A percentile compares a stretch with the other conserved stretches of the same genome.
Conservation (phyloP, 1,140 invertebrate species). For the Acromyrmex charruanus region DNA sequence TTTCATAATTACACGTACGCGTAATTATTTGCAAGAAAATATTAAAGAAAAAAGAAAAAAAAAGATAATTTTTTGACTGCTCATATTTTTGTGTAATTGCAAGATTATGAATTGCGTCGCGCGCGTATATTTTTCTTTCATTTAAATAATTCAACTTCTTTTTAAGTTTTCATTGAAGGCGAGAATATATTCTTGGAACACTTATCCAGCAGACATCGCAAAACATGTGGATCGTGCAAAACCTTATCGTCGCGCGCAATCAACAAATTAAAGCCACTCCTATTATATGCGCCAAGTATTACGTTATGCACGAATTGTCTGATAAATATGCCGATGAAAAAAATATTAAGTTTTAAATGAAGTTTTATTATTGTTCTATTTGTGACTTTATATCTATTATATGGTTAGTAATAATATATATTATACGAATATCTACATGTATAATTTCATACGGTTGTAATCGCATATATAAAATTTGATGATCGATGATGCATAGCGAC, state of each 20-base stretch:
- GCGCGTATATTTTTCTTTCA: background rate
- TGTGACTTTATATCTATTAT: background rate
- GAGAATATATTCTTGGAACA: background rate
- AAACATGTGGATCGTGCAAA: background rate
- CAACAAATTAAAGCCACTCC: constrained; percentile 5
- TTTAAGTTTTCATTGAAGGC: background rate
- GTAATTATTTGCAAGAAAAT: background rate
- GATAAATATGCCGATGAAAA: background rate
- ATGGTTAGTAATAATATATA: background rate
- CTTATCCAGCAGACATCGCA: background rate
- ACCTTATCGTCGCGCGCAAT: background rate
- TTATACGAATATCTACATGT: background rate
- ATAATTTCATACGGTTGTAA: background rate
- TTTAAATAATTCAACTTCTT: background rate
- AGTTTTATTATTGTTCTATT: background rate
- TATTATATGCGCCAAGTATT: background rate
- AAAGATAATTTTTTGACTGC: background rate
- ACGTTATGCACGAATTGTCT: background rate
- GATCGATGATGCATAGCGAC: background rate
- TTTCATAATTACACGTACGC: background rate
- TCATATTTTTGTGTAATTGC: background rate
- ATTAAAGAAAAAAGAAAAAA: background rate
- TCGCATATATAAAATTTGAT: background rate
- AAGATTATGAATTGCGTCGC: background rate
- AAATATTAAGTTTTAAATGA: background rate